Evolutionary conservation across 2,113 vertebrate species (phyloP), one percentile per base, ranked within the genome.

Genomic region (Sporophila hypoxantha): DNA sequence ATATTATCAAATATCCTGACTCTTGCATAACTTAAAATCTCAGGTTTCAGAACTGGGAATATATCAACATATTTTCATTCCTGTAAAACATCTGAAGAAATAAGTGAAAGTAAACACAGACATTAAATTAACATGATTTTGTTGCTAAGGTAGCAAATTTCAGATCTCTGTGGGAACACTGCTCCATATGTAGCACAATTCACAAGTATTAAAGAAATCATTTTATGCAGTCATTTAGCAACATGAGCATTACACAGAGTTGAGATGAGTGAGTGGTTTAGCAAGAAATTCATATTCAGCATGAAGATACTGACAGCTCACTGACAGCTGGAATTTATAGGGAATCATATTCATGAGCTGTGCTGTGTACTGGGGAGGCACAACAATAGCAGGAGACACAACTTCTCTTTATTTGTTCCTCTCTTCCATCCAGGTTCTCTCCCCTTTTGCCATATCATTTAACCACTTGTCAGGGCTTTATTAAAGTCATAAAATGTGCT

Each of bases 71-170:
- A 37, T 88, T 82, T 82, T 79, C 2, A 34, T 75, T 71, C 32
- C 29, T 37, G 44, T 62, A 80, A 82, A 85, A 66, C 29, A 36
- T 57, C 57, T 68, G 37, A 86, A 88, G 55, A 93, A 92, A 73
- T 52, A 74, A 89, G 25, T 85, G 37, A 73, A 85, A 57, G 42
- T 71, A 91, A 92, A 89, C 62, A 67, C 34, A 61, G 19, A 36
- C 18, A 49, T 79, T 87, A 93, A 87, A 82, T 91, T 76, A 76
- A 78, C 52, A 60, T 52, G 12, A 26, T 67, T 88, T 92, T 94
- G 85, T 94, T 95, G 85, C 92, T 76, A 92, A 77, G 89, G 82
- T 61, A 92, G 91, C 89, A 88, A 61, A 82, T 76, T 83, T 89
- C 85, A 85, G 61, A 76, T 89, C 80, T 87, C 53, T 89, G 42